Percentiles rank a stretch among this genome's conserved stretches.
Evolutionary conservation across 1,140 invertebrate species (phyloP).

Genomic region (Drosophila aff.): DNA sequence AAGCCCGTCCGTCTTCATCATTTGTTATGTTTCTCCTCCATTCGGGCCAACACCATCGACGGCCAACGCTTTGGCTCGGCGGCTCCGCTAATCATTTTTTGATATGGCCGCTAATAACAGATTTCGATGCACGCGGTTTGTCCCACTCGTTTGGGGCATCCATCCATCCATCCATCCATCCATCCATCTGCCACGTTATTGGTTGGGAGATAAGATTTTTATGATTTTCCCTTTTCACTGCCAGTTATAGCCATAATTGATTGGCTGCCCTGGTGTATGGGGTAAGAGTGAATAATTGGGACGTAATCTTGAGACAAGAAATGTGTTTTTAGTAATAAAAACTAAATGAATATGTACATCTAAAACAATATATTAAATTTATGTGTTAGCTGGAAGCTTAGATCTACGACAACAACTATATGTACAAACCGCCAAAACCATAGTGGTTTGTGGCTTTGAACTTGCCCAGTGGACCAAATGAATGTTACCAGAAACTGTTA

Average conservation of each 20-base stretch:
- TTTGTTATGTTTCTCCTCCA: constrained; percentile 27
- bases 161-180: constrained; percentile 35
- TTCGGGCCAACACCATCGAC: constrained; percentile 44
- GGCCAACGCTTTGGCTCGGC: constrained; percentile 37
- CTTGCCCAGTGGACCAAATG: background rate
- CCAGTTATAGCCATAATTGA: constrained; percentile 56
- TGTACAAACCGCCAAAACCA: background rate
- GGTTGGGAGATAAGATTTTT: constrained; percentile 62
- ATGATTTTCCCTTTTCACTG: constrained; percentile 54
- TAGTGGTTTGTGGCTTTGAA: background rate
- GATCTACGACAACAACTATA: background rate
- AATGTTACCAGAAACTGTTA: background rate
- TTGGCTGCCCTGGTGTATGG: constrained; percentile 32
- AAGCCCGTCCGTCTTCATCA: constrained; percentile 29
- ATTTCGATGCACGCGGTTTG: constrained; percentile 9
- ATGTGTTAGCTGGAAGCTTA: background rate
- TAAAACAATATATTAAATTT: background rate
- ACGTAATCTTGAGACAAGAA: constrained; percentile 24
- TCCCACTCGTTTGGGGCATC: constrained; percentile 21
- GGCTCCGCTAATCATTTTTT: constrained; percentile 62
- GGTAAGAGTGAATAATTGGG: constrained; percentile 41
- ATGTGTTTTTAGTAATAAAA: constrained; percentile 11
- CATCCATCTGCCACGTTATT: constrained; percentile 64
- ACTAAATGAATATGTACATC: background rate
- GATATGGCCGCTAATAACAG: constrained; percentile 74